Percentiles rank a stretch among this genome's conserved stretches.
phyloP scores from a whole-genome alignment of 2,888 invertebrate genomes.

The Clivina fossor region DNA sequence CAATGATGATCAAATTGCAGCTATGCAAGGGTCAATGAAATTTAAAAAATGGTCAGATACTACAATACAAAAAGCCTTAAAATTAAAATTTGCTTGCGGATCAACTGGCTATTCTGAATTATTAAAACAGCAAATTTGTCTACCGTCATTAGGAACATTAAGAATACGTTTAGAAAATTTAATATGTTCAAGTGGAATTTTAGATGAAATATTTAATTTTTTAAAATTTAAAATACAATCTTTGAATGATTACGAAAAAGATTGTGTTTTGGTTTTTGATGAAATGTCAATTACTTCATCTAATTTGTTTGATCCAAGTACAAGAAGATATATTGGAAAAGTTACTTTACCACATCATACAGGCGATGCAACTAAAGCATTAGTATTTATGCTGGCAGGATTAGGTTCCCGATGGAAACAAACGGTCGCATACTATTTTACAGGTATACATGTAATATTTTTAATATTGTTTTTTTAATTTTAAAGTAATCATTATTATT shows the following conservation, averaged over 20 bases:
- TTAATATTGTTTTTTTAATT: too few relatives aligned
- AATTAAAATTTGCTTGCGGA: constrained; percentile 36
- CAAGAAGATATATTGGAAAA: constrained; percentile 19
- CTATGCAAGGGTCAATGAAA: constrained; percentile 4
- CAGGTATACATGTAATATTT: too few relatives aligned
- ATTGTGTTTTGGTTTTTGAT: constrained; percentile 30
- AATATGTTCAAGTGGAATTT: neutral
- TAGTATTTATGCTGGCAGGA: constrained; percentile 33
- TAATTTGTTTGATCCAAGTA: constrained; percentile 22
- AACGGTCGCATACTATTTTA: constrained; percentile 4
- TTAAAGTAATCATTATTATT: too few relatives aligned
- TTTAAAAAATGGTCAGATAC: constrained; percentile 29
- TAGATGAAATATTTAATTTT: constrained; percentile 3
- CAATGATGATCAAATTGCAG: constrained; percentile 15
- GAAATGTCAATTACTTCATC: constrained; percentile 33
- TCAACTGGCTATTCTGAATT: constrained; percentile 31
- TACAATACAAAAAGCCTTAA: constrained; percentile 30
- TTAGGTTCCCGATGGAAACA: neutral
- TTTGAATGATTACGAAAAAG: constrained; percentile 23
- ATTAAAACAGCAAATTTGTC: constrained; percentile 15
- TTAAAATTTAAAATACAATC: constrained; percentile 25
- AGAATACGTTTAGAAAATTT: neutral
- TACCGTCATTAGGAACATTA: constrained; percentile 30
- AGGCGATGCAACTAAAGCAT: constrained; percentile 30
- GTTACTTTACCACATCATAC: constrained; percentile 32